Conservation (phyloP, 2,888 invertebrate genomes). For the Eupithecia inturbata region DNA sequence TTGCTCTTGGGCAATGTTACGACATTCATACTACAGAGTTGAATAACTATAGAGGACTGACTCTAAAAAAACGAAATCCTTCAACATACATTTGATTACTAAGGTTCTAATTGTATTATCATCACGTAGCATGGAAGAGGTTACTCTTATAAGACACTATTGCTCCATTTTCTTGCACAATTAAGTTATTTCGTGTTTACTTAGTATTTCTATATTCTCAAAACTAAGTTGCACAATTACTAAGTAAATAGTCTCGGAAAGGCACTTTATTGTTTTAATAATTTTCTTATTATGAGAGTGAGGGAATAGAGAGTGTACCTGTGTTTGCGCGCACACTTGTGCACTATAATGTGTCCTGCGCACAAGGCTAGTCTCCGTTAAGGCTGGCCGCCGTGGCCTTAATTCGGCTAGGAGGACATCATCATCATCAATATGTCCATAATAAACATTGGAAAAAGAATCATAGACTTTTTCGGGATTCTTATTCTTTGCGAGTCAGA, state of each 20-base stretch:
- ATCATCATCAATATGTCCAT: not conserved
- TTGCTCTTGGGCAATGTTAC: not conserved
- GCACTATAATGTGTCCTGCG: too few species aligned
- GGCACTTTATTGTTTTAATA: not conserved
- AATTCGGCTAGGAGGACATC: too few species aligned
- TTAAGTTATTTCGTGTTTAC: not conserved
- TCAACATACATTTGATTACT: constrained; percentile 3
- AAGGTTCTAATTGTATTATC: constrained; percentile 20
- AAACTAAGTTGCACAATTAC: not conserved
- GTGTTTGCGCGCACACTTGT: too few species aligned
- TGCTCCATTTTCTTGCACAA: not conserved
- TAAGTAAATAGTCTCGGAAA: not conserved
- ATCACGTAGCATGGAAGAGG: constrained; percentile 31
- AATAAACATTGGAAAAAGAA: not conserved
- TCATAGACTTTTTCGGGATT: not conserved
- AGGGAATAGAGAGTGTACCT: too few species aligned
- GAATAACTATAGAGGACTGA: not conserved
- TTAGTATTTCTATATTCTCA: not conserved
- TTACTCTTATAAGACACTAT: constrained; percentile 8
- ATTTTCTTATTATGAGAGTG: not conserved
- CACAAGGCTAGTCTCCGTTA: too few species aligned
- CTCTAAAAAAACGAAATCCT: not conserved
- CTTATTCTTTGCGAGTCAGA: too few species aligned
- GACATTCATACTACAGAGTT: constrained; percentile 5
- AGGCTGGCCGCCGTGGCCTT: too few species aligned